Base-by-base conservation (phyloP, 2,113 vertebrate genomes). In the Odontophorus gujanensis region DNA sequence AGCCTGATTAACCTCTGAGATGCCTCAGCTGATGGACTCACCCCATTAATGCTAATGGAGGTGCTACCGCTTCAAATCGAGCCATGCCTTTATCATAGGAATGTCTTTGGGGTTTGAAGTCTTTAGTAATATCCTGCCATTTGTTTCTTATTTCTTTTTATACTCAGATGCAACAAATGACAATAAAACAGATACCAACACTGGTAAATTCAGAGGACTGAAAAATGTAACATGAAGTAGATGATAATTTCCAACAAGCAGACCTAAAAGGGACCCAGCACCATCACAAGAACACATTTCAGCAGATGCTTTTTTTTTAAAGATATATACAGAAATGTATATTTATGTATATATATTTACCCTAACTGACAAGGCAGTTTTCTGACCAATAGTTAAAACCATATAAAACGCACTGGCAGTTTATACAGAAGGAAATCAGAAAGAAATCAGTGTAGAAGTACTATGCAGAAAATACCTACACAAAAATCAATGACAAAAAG, bases 1-100 rank as follows among this genome's bases (percentile, higher is more conserved):
- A 99, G 98, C 98, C 97, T 98, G 98, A 99, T 99, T 99, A 99
- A 98, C 98, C 98, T 99, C 98, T 98, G 98, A 97, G 97, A 98
- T 98, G 98, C 98, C 98, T 98, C 97, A 19, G 93, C 95, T 97
- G 97, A 96, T 87, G 94, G 58, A 95, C 96, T 97, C 91, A 97
- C 97, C 98, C 98, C 99, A 99, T 99, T 99, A 99, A 98, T 96
- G 98, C 97, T 99, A 98, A 99, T 98, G 98, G 98, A 98, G 98
- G 96, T 93, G 83, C 95, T 97, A 94, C 97, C 97, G 96, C 96
- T 97, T 94, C 93, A 91, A 91, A 95, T 8, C 48, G 72, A 97
- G 95, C 95, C 93, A 30, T 48, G 57, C 79, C 95, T 96, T 93
- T 89, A 97, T 94, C 96, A 95, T 79, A 96, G 96, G 81, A 84